Evolutionary conservation across 2,797 vertebrate species (phyloP), one percentile per base, ranked within the genome.

Genomic region (Notoglanidium macrostoma): DNA sequence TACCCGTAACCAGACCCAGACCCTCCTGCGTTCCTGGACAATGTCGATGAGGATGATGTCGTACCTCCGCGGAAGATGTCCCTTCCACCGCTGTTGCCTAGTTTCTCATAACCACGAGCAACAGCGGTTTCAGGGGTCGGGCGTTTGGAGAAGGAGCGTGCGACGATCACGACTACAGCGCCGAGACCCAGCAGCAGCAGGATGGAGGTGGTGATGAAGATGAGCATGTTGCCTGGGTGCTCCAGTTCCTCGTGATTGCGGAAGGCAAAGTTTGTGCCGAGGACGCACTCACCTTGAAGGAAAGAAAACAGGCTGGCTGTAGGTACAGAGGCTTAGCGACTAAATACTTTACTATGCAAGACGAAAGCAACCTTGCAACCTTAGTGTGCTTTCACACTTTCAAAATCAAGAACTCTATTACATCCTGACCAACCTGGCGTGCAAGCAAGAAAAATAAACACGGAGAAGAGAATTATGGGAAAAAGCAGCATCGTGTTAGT

Each of bases 261-360:
- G 91, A 95, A 95, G 0, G 94, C 88, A 72, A 95, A 76, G 67
- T 94, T 94, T 63, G 88, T 93, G 84, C 32, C 94, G 89, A 99
- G 94, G 90, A 98, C 88, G 87, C 98, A 99, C 87, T 97, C 96
- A 2, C 96, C 98, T 98, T 85, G 73, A 87, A 92, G 85, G 29
- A 77, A 19, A 65, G 68, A 85, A 70, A 83, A 83, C 59, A 65
- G 26, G 29, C 35, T 82, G 61, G 40, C 35, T 81, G 40, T 49
- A 81, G 59, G 8, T 29, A 65, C 46, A 65, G 40, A 59, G 17
- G 32, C 80, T 0, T 7, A 21, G 2, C 32, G 3, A 49, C 1
- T 54, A 35, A 49, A 82, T 17, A 21, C 23, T 15, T 65, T 35
- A 21, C n/a, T 67, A 29, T 1, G 19, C 54, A 26, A n/a, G 21